A percentile compares a stretch with the other conserved stretches of the same genome.
phyloP scores from a whole-genome alignment of 1,140 invertebrate genomes.

The Macrocentrus cingulum region DNA sequence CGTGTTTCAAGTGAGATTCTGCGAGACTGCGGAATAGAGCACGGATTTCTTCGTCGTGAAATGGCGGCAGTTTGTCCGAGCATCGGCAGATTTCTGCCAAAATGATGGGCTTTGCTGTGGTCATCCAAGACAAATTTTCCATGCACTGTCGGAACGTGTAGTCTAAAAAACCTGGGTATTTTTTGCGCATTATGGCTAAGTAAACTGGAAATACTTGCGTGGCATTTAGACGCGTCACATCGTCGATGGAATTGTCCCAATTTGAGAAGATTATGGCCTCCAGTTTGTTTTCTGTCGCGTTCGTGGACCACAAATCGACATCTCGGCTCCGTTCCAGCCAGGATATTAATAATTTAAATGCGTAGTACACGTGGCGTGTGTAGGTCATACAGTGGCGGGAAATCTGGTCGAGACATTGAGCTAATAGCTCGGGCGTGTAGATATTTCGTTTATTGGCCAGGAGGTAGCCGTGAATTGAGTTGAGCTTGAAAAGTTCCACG shows the following conservation, averaged over 20 bases:
- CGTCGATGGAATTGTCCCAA: slow-evolving; percentile 45
- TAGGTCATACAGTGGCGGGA: slow-evolving; percentile 42
- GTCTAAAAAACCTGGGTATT: slow-evolving; percentile 39
- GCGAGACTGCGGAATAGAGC: slow-evolving; percentile 36
- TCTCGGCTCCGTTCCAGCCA: slow-evolving; percentile 40
- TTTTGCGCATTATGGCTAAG: slow-evolving; percentile 42
- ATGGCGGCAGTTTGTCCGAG: slow-evolving; percentile 23
- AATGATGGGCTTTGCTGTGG: slow-evolving; percentile 45
- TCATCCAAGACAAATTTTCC: slow-evolving; percentile 44
- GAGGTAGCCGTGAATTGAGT: slow-evolving; percentile 42
- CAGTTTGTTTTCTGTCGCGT: slow-evolving; percentile 35
- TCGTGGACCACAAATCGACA: slow-evolving; percentile 37
- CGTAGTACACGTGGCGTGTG: slow-evolving; percentile 44
- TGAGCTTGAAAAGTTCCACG: slow-evolving; percentile 39
- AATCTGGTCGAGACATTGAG: slow-evolving; percentile 35
- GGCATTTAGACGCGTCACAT: slow-evolving; percentile 38
- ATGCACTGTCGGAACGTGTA: slow-evolving; percentile 35
- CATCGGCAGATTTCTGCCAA: slow-evolving; percentile 41
- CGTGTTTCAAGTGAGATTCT: slow-evolving; percentile 37
- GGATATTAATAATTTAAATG: slow-evolving; percentile 42
- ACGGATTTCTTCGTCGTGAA: slow-evolving; percentile 33
- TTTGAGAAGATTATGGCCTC: slow-evolving; percentile 48
- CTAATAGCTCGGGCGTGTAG: slow-evolving; percentile 26
- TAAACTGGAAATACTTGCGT: slow-evolving; percentile 36
- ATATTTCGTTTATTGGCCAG: slow-evolving; percentile 34